Conservation (phyloP, 1,140 invertebrate genomes). For the Lysiphlebus fabarum region DNA sequence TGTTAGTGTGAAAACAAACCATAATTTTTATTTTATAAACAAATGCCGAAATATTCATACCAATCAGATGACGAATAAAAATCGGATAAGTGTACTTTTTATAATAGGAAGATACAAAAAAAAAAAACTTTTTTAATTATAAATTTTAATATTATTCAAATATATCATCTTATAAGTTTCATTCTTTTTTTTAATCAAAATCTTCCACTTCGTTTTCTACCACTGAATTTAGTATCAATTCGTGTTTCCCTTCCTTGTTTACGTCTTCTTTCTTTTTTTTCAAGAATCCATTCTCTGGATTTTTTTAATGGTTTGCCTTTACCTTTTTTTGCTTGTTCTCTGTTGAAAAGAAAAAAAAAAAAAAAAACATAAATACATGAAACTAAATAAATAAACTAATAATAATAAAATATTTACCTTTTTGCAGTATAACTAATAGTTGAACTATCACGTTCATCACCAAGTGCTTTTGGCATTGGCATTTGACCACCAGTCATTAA, state of each 20-base stretch:
- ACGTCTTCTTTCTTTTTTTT: conserved; percentile 82
- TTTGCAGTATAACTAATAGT: conserved; percentile 33
- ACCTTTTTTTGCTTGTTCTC: conserved; percentile 62
- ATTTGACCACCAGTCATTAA: conserved; percentile 84
- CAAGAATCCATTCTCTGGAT: conserved; percentile 79
- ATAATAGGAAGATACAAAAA: no score
- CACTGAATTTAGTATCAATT: conserved; percentile 81
- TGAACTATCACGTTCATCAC: conserved; percentile 42
- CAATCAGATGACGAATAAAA: no score
- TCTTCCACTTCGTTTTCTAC: conserved; percentile 69
- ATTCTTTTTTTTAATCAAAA: conserved; percentile 53
- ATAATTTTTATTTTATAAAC: no score
- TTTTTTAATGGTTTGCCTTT: conserved; percentile 77
- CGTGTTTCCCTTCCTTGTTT: conserved; percentile 81
- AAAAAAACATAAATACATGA: no score
- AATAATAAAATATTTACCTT: not conserved
- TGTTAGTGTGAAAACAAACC: no score
- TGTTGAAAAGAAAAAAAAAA: not conserved
- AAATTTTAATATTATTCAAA: no score
- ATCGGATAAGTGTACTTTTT: no score
- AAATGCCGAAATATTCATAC: no score
- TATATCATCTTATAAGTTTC: no score
- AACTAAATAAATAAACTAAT: no score
- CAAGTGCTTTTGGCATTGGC: conserved; percentile 69
- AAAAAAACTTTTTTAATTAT: no score